Percentiles rank a stretch among this genome's conserved stretches.
These are phyloP conservation scores for Scartelaos histophorus DNA, from an alignment of 2,113 vertebrate species.

Conservation along the genomic window DNA sequence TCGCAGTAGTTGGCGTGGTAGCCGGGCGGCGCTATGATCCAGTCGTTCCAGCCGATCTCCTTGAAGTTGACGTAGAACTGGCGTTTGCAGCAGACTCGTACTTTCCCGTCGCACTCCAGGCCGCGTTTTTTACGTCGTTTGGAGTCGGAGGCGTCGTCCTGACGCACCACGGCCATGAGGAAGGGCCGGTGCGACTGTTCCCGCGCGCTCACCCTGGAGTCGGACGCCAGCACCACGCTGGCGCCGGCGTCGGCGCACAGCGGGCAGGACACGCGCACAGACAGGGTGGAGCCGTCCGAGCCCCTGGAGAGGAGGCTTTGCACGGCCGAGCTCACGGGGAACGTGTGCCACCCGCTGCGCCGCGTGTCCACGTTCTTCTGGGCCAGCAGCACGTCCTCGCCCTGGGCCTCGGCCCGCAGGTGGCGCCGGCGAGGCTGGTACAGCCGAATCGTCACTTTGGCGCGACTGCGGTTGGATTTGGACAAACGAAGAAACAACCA, in stretches of 20 bases:
- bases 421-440: constrained; percentile 77
- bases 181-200: constrained; percentile 95
- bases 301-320: constrained; percentile 80
- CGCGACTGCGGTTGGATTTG: constrained; percentile 89
- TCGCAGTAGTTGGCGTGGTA: constrained; percentile 99
- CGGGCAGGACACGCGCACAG: constrained; percentile 86
- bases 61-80: constrained; percentile 98
- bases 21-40: constrained; percentile 95
- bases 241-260: constrained; percentile 87
- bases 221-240: constrained; percentile 77
- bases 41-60: constrained; percentile 98
- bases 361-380: constrained; percentile 92
- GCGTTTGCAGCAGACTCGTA: constrained; percentile 95
- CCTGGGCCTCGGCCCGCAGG: constrained; percentile 30
- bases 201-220: constrained; percentile 79
- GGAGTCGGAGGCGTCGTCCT: constrained; percentile 79
- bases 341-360: constrained; percentile 95
- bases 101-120: constrained; percentile 95
- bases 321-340: constrained; percentile 85
- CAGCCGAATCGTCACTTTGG: constrained; percentile 88
- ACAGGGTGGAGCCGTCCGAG: constrained; percentile 59
- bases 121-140: constrained; percentile 86
- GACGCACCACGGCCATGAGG: constrained; percentile 91
- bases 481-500: constrained; percentile 95
- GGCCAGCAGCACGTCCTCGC: constrained; percentile 76